A percentile compares a stretch with the other conserved stretches of the same genome.
These are phyloP conservation scores for Apostichopus parvimensis DNA, from an alignment of 35 echinoderm and acorn worm species.

Conservation along the genomic window DNA sequence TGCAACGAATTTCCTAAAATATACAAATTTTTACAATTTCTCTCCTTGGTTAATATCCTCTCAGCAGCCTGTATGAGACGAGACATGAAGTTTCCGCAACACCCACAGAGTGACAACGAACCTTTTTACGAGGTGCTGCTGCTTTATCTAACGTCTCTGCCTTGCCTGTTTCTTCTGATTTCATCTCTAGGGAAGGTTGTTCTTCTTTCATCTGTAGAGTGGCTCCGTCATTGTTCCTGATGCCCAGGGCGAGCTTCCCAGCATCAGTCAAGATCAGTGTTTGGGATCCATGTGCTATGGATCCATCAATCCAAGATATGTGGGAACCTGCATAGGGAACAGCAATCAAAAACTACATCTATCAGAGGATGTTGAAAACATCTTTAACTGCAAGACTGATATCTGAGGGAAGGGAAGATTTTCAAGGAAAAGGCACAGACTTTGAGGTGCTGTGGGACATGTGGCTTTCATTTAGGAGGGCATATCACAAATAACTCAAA, in stretches of 20 bases:
- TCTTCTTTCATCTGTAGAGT: constrained; percentile 18
- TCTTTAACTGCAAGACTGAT: too few relatives aligned
- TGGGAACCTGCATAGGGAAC: not conserved
- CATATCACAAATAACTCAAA: too few relatives aligned
- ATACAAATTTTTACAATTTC: too few relatives aligned
- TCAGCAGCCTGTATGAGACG: too few relatives aligned
- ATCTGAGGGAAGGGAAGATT: too few relatives aligned
- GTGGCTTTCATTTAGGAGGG: too few relatives aligned
- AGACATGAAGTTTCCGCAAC: too few relatives aligned
- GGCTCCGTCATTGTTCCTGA: not conserved
- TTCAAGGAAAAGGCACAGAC: too few relatives aligned
- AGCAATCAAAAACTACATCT: not conserved
- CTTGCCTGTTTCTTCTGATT: not conserved
- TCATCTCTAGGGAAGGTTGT: not conserved
- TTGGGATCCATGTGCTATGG: constrained; percentile 2
- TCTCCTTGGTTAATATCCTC: too few relatives aligned
- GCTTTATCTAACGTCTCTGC: not conserved
- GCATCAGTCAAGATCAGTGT: constrained; percentile 38
- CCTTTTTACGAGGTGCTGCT: constrained; percentile 1
- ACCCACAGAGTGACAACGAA: not conserved
- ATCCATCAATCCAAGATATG: constrained; percentile 5
- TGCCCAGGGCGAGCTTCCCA: constrained; percentile 23
- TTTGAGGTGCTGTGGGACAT: too few relatives aligned
- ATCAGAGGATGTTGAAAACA: too few relatives aligned
- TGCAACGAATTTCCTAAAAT: too few relatives aligned